Evolutionary conservation across 2,113 vertebrate species (phyloP).

Genomic region (Nicator chloris): DNA sequence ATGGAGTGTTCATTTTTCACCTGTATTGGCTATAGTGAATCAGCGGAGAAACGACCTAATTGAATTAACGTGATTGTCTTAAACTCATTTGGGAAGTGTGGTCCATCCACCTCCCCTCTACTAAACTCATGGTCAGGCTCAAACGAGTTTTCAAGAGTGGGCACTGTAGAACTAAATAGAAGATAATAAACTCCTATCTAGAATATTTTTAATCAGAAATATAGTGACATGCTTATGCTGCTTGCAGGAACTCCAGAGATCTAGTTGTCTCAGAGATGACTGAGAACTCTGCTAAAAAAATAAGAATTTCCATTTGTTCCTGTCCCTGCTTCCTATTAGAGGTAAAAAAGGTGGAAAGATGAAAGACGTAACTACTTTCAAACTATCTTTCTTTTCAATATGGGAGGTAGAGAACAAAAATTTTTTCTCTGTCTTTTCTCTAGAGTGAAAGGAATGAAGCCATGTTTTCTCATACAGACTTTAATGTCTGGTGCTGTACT

Average conservation of each 20-base stretch:
- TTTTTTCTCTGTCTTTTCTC: neutral
- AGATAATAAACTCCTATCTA: neutral
- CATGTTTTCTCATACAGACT: neutral
- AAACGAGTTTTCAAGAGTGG: neutral
- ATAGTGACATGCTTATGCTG: neutral
- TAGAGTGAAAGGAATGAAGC: neutral
- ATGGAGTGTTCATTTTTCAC: neutral
- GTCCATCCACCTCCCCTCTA: neutral
- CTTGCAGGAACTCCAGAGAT: neutral
- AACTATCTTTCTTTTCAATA: neutral
- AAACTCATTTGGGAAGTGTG: neutral
- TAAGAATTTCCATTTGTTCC: neutral
- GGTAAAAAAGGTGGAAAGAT: neutral
- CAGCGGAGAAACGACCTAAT: neutral
- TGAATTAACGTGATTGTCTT: neutral
- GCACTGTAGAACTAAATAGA: neutral
- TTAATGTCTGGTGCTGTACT: neutral
- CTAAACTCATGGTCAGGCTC: neutral
- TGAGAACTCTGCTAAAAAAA: neutral
- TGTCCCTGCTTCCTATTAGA: neutral
- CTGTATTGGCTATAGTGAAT: neutral
- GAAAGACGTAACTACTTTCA: neutral
- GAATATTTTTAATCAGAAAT: neutral
- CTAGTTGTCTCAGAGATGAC: neutral
- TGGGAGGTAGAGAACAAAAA: neutral